Evolutionary conservation across 2,113 vertebrate genomes (phyloP).

Genomic region (Pundamilia nyererei): DNA sequence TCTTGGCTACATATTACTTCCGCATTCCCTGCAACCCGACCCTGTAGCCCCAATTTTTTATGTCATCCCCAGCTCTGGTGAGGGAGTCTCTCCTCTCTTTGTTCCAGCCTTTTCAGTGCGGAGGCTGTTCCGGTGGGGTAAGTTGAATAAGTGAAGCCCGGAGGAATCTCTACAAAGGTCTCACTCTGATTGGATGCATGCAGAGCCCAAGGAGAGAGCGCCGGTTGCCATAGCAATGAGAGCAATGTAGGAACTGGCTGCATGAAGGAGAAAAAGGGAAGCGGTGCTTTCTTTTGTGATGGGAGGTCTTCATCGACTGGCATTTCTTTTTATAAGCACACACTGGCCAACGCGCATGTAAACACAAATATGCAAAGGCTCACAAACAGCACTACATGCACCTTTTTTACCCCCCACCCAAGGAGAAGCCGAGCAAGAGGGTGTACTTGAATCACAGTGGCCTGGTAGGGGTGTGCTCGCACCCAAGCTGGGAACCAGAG

Average conservation of each 20-base stretch:
- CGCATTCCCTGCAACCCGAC: conserved; percentile 42
- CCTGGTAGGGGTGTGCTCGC: conserved; percentile 44
- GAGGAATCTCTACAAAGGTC: conserved; percentile 78
- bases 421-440: conserved; percentile 24
- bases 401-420: conserved; percentile 25
- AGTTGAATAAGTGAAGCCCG: conserved; percentile 74
- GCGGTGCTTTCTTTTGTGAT: conserved; percentile 60
- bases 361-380: conserved; percentile 8
- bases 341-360: neutral
- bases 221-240: conserved; percentile 77
- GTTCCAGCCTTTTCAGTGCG: conserved; percentile 61
- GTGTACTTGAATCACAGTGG: conserved; percentile 53
- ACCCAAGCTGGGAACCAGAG: conserved; percentile 51
- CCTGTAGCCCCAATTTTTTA: conserved; percentile 52
- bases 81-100: conserved; percentile 61
- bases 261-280: conserved; percentile 54
- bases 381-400: conserved; percentile 7
- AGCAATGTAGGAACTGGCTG: conserved; percentile 68
- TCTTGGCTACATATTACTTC: conserved; percentile 45
- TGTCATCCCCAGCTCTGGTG: conserved; percentile 41
- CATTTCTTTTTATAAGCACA: conserved; percentile 38
- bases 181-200: conserved; percentile 75
- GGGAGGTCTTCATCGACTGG: conserved; percentile 53
- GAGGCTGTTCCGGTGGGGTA: conserved; percentile 68
- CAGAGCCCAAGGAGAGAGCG: conserved; percentile 69